These are phyloP conservation scores for Homarus gammarus DNA, from an alignment of 2,888 invertebrate genomes.

Conservation along the genomic window DNA sequence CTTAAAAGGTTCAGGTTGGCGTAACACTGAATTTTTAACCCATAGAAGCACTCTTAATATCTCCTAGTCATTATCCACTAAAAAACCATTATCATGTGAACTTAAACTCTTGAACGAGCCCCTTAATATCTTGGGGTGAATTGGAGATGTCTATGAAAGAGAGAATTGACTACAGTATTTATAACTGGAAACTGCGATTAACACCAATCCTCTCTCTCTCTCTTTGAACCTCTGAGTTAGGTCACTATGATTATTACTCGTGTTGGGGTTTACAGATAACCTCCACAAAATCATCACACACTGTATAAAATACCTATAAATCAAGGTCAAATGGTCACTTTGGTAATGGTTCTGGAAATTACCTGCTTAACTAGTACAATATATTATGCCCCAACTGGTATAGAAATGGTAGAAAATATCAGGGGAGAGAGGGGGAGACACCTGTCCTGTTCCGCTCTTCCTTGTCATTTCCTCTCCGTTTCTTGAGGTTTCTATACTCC, in stretches of 20 bases:
- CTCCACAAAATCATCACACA: constrained; percentile 9
- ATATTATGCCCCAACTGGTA: not conserved
- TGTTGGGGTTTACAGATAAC: not conserved
- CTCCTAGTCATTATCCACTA: too few species aligned
- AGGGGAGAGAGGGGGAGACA: too few species aligned
- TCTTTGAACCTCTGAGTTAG: not conserved
- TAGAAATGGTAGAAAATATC: not conserved
- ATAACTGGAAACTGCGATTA: not conserved
- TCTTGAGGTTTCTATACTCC: too few species aligned
- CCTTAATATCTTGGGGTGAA: not conserved
- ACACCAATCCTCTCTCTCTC: not conserved
- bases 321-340: not conserved
- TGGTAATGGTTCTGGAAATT: not conserved
- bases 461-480: too few species aligned
- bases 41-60: too few species aligned
- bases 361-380: not conserved
- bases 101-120: too few species aligned
- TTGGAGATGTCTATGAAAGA: not conserved
- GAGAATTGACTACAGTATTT: too few species aligned
- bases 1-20: too few species aligned
- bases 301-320: constrained; percentile 11
- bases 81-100: too few species aligned
- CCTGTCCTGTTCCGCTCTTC: too few species aligned
- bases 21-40: too few species aligned
- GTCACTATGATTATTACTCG: not conserved